Conservation (phyloP, 2,888 invertebrate species). For the Bombylius major region DNA sequence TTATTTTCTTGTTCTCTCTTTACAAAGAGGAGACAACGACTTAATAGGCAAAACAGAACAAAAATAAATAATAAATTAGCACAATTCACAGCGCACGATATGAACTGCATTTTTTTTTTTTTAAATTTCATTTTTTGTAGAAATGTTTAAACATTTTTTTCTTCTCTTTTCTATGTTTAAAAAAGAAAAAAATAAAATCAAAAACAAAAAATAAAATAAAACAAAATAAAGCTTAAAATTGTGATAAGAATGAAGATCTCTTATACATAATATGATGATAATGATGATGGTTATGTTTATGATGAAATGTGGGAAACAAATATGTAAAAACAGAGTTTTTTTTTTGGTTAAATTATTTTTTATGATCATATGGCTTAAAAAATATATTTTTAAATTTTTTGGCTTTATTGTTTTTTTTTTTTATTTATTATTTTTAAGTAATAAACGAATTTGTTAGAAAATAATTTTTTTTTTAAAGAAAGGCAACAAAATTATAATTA, state of each 20-base stretch:
- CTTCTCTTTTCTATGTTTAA: no score
- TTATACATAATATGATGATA: background rate
- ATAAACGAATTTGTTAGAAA: background rate
- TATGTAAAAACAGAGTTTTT: background rate
- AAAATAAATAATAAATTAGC: background rate
- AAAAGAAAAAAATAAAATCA: background rate
- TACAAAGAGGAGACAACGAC: no score
- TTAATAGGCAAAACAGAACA: constrained; percentile 1
- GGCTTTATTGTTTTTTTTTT: no score
- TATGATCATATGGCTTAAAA: no score
- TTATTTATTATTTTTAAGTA: background rate
- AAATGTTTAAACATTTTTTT: no score
- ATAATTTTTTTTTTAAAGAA: no score
- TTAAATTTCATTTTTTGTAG: background rate
- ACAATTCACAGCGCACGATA: background rate
- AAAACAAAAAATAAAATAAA: background rate
- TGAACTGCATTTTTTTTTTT: background rate
- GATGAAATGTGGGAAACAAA: no score
- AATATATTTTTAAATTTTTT: background rate
- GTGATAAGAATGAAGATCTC: background rate
- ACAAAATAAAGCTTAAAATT: background rate
- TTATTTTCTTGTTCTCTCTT: no score
- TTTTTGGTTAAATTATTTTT: background rate
- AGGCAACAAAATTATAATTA: no score
- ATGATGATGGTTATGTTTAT: no score